Percentiles rank a stretch among this genome's conserved stretches.
These are phyloP conservation scores for Penelope pileata DNA, from an alignment of 2,113 vertebrate species.

Conservation along the genomic window DNA sequence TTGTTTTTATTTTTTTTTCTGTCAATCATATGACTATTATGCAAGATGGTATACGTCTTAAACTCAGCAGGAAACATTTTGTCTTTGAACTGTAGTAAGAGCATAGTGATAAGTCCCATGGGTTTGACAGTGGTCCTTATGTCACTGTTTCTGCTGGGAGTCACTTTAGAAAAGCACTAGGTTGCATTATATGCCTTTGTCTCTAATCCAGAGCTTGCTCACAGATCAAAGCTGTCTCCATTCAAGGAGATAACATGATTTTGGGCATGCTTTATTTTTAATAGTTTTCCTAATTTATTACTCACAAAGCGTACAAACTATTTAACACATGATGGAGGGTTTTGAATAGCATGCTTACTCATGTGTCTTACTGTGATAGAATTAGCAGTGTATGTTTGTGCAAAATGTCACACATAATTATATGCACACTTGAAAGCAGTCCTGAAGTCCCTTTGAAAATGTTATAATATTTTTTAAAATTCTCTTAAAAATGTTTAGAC, in stretches of 20 bases:
- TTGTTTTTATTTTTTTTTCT: background rate
- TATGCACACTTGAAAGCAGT: background rate
- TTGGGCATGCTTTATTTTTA: background rate
- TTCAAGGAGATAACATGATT: background rate
- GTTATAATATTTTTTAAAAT: background rate
- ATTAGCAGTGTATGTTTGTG: background rate
- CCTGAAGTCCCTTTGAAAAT: background rate
- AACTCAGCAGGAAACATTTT: background rate
- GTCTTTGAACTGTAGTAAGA: background rate
- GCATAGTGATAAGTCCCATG: background rate
- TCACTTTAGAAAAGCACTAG: background rate
- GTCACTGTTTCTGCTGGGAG: background rate
- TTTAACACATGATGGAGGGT: background rate
- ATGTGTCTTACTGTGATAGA: background rate
- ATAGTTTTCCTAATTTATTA: background rate
- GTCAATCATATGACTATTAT: background rate
- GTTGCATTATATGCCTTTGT: background rate
- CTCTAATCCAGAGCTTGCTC: background rate
- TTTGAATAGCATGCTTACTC: background rate
- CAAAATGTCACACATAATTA: background rate
- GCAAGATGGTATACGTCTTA: background rate
- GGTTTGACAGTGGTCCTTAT: background rate
- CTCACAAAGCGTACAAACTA: background rate
- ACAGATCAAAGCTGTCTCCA: background rate
- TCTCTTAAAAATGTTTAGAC: background rate